Evolutionary conservation across 2,888 invertebrate species (phyloP), one percentile per base, ranked within the genome.

Genomic region (Ptychoptera contaminata): DNA sequence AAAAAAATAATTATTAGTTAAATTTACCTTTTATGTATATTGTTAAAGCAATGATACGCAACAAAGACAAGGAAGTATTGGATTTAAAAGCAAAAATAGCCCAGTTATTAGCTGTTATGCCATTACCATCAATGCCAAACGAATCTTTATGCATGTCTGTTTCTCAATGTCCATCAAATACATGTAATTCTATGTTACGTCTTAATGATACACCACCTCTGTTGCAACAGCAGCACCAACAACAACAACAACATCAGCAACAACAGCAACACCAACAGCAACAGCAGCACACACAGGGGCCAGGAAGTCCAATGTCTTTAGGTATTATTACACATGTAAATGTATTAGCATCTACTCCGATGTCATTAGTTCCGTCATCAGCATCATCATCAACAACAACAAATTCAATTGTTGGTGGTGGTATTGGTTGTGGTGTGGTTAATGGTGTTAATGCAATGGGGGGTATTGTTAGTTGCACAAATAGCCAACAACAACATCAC

Each of bases 101-200:
- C 49, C 93, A 94, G 69, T 81, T 93, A 61, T 69, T 94, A 66
- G 93, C 93, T 23, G 86, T 93, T 50, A 86, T 91, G 85, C 86
- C 87, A 42, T 71, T 76, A 23, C 41, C 32, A 16, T 9, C 6
- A 51, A 34, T 44, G 30, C 65, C 65, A 16, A 57, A 56, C 36
- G 82, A 83, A 58, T 68, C 73, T 44, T 73, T 78, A 57, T 72
- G 72, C 53, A 56, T 69, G 48, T 11, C 11, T 32, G 42, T 34
- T 12, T 67, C 71, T 45, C 62, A 71, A 38, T 69, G 73, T 50
- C 68, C 70, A 46, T 70, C 70, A 49, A 66, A 71, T 14, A 73
- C 4, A 23, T 23, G 23, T 23, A 23, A 23, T 23, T 74, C 75
- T 48, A 74, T 77, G 61, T 68, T 78, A 50, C 73, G 77, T 45